Evolutionary conservation across 2,888 invertebrate genomes (phyloP), one percentile per base, ranked within the genome.

Genomic region (Dolichopus griseipennis): DNA sequence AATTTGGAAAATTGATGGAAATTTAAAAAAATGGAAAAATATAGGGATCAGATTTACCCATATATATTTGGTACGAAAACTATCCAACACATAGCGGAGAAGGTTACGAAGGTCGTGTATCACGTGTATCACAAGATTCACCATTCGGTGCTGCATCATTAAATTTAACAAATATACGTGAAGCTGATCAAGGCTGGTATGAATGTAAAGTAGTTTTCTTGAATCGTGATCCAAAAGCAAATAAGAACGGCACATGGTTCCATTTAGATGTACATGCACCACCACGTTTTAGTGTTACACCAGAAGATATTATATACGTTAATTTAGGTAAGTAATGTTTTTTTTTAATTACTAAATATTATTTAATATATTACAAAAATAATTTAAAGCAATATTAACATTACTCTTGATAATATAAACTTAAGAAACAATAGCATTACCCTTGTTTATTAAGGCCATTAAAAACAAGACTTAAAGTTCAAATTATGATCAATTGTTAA

Each of bases 1-100:
- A n/a, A n/a, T 61, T 61, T 37, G 64, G 43, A 52, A 52, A 68
- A 41, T 66, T n/a, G 62, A 63, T 64, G 43, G 33, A 37, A 66
- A 43, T 22, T 18, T 20, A 12, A 22, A 62, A 61, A 33, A 15
- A 20, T 43, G 64, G 8, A 61, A 22, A 41, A 66, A 21, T 81
- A 82, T 86, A 95, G 94, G 95, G 94, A 81, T 90, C 94, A 86
- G 94, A 95, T 85, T 91, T 94, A 83, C 95, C 96, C 76, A 95
- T 97, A 83, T 96, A 95, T 87, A 95, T 96, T 84, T 95, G 95
- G 93, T 97, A 95, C 87, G 95, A 95, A 85, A 93, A 94, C 82
- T 97, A 97, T 85, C 95, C 95, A 75, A 93, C 96, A 73, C 97
- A 96, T 87, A 93, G 94, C 83, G 96, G 93, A 77, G 92, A 93